These are phyloP conservation scores for Mastomys coucha DNA, from an alignment of 2,113 vertebrate genomes.

Conservation along the genomic window DNA sequence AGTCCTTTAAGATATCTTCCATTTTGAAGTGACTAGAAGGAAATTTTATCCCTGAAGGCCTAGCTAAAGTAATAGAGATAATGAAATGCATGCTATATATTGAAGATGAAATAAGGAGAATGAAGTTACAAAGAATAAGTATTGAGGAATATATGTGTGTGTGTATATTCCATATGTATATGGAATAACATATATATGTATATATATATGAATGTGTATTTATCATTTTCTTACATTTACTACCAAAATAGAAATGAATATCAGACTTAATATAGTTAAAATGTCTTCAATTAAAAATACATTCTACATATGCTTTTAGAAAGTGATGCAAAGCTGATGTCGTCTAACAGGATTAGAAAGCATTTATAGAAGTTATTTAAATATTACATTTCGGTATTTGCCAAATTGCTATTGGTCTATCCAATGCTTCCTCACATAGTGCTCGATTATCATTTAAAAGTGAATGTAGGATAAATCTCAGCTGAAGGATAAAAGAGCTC, in stretches of 20 bases:
- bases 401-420: neutral
- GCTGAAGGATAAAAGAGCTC: neutral
- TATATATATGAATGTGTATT: neutral
- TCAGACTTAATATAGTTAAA: conserved; percentile 19
- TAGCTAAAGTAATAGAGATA: neutral
- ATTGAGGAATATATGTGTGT: neutral
- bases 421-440: neutral
- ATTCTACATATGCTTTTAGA: conserved; percentile 16
- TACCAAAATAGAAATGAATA: neutral
- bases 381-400: neutral
- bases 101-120: neutral
- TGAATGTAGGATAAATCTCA: neutral
- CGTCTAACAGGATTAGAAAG: conserved; percentile 15
- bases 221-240: neutral
- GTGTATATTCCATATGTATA: neutral
- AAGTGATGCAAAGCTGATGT: neutral
- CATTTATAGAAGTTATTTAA: conserved; percentile 44
- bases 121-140: neutral
- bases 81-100: neutral
- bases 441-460: neutral
- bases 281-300: neutral
- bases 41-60: neutral
- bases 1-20: conserved; percentile 22
- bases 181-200: neutral
- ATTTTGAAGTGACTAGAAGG: neutral